Conservation (phyloP, 2,113 vertebrate species). For the Actenoides hombroni region DNA sequence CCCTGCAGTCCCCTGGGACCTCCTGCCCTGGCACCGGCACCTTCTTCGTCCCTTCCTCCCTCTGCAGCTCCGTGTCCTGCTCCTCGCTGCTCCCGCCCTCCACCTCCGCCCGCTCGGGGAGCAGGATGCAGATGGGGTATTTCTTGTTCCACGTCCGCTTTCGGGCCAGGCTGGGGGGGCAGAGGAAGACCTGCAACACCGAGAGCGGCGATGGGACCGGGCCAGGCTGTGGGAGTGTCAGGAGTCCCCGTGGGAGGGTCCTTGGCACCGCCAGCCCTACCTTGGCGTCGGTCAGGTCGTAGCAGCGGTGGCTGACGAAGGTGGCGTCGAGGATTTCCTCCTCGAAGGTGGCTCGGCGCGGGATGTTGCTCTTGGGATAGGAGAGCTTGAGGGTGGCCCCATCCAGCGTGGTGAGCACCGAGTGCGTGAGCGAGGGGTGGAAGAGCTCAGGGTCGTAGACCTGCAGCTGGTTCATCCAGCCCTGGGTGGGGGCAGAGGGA, state of each 20-base stretch:
- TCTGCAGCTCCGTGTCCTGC: constrained; percentile 14
- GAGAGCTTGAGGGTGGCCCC: constrained; percentile 80
- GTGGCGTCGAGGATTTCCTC: constrained; percentile 71
- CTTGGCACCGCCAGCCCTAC: constrained; percentile 17
- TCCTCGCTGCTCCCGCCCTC: neutral
- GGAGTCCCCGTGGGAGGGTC: fast-evolving
- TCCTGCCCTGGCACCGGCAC: neutral
- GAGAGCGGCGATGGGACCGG: neutral
- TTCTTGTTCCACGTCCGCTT: constrained; percentile 90
- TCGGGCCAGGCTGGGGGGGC: constrained; percentile 80
- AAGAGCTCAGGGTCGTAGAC: constrained; percentile 82
- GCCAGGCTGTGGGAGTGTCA: fast-evolving
- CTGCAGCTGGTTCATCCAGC: constrained; percentile 88
- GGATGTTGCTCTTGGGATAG: constrained; percentile 79
- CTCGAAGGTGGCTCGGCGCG: constrained; percentile 77
- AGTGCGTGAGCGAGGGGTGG: constrained; percentile 81
- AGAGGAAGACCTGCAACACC: constrained; percentile 80
- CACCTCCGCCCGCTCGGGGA: neutral
- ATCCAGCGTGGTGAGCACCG: constrained; percentile 81
- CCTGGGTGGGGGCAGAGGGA: constrained; percentile 62
- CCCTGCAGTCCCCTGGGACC: neutral
- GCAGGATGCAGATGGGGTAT: constrained; percentile 87
- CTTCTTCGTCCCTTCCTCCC: constrained; percentile 4
- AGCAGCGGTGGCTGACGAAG: constrained; percentile 76
- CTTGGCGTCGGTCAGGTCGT: constrained; percentile 80